These are phyloP conservation scores for Dolichopus griseipennis DNA, from an alignment of 2,888 invertebrate species.

Conservation along the genomic window DNA sequence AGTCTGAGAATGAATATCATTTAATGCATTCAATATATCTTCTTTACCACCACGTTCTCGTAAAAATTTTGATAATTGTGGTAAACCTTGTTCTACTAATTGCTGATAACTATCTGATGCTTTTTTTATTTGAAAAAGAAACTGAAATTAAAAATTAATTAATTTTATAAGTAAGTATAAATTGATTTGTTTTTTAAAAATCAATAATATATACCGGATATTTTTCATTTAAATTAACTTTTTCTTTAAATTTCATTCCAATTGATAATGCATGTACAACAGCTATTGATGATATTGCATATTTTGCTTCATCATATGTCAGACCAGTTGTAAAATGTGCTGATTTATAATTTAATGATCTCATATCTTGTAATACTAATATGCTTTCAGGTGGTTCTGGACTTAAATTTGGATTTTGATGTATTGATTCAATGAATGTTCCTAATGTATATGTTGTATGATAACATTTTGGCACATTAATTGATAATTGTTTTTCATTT, in stretches of 20 bases:
- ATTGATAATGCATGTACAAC: slow-evolving; percentile 65
- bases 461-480: slow-evolving; percentile 62
- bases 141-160: slow-evolving; percentile 32
- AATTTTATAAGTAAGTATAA: too few relatives aligned
- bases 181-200: too few relatives aligned
- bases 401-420: slow-evolving; percentile 31
- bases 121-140: slow-evolving; percentile 67
- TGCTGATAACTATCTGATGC: slow-evolving; percentile 74
- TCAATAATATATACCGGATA: slow-evolving; percentile 24
- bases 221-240: slow-evolving; percentile 28
- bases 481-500: slow-evolving; percentile 44
- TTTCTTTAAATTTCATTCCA: slow-evolving; percentile 50
- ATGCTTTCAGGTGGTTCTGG: slow-evolving; percentile 54
- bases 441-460: slow-evolving; percentile 55
- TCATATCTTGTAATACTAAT: slow-evolving; percentile 66
- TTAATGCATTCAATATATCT: slow-evolving; percentile 52
- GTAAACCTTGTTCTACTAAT: slow-evolving; percentile 65
- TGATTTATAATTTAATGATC: slow-evolving; percentile 39
- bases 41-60: slow-evolving; percentile 56
- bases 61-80: slow-evolving; percentile 64
- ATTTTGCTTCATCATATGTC: slow-evolving; percentile 49
- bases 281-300: slow-evolving; percentile 63
- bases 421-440: slow-evolving; percentile 17
- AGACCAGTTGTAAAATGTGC: slow-evolving; percentile 29
- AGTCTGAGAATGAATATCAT: slow-evolving; percentile 54